These are phyloP conservation scores for Micromesistius poutassou DNA, from an alignment of 2,797 vertebrate genomes.

Conservation along the genomic window DNA sequence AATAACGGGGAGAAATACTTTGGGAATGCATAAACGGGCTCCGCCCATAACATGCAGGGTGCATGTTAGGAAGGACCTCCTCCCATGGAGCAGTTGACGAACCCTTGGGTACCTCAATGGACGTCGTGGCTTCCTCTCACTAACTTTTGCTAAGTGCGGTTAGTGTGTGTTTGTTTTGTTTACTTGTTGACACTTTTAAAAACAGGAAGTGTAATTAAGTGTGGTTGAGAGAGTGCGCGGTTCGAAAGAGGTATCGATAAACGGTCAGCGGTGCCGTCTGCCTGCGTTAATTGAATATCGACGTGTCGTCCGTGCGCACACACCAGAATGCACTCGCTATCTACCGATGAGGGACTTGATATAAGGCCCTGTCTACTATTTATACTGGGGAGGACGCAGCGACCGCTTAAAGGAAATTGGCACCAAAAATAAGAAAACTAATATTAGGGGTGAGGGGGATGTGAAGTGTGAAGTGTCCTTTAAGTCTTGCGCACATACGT, in stretches of 20 bases:
- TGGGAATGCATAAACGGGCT: slow-evolving; percentile 33
- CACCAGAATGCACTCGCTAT: slow-evolving; percentile 54
- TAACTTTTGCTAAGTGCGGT: neutral
- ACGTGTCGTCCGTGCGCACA: slow-evolving; percentile 53
- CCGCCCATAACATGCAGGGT: slow-evolving; percentile 36
- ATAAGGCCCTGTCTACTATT: slow-evolving; percentile 48
- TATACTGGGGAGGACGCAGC: slow-evolving; percentile 47
- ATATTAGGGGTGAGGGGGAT: no score
- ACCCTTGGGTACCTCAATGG: neutral
- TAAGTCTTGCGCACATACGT: neutral
- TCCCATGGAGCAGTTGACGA: no score
- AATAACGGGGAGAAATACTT: slow-evolving; percentile 44
- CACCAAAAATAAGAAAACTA: no score
- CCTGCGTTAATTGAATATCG: slow-evolving; percentile 76
- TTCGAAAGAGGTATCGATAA: slow-evolving; percentile 74
- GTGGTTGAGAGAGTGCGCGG: slow-evolving; percentile 42
- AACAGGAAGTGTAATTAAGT: slow-evolving; percentile 72
- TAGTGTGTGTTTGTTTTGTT: slow-evolving; percentile 44
- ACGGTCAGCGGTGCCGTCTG: slow-evolving; percentile 59
- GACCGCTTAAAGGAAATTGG: slow-evolving; percentile 6
- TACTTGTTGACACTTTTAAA: slow-evolving; percentile 53
- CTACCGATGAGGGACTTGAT: slow-evolving; percentile 52
- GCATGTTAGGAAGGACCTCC: neutral
- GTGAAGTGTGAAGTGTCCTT: no score
- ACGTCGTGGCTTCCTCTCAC: neutral